Conservation (phyloP, 2,113 vertebrate genomes). For the Melanostigma gelatinosum region DNA sequence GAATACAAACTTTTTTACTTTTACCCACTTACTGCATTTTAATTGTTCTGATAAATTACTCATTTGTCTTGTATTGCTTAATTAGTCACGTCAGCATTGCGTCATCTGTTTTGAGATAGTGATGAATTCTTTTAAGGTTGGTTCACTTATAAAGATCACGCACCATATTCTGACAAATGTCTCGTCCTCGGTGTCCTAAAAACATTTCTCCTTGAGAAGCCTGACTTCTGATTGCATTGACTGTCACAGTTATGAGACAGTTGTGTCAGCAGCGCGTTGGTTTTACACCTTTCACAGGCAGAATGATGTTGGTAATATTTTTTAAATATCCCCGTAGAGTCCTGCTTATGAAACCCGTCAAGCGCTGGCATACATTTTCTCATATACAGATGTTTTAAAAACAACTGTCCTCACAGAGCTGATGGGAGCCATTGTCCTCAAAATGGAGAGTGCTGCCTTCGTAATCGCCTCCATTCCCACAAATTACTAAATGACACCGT, state of each 20-base stretch:
- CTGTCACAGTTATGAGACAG: background rate
- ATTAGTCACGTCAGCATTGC: background rate
- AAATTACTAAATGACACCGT: constrained; percentile 22
- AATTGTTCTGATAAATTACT: background rate
- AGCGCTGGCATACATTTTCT: background rate
- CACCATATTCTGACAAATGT: background rate
- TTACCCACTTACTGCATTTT: background rate
- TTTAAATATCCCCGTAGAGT: background rate
- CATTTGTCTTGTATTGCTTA: background rate
- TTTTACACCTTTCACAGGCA: background rate
- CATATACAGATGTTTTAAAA: background rate
- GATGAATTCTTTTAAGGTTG: background rate
- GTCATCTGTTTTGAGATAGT: background rate
- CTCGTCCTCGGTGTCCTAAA: background rate
- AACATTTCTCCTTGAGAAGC: background rate
- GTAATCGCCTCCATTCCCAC: constrained; percentile 19
- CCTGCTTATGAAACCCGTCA: background rate
- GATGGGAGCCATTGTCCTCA: background rate
- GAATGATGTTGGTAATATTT: background rate
- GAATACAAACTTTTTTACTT: background rate
- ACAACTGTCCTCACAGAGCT: background rate
- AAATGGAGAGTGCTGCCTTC: background rate
- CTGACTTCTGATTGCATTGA: background rate
- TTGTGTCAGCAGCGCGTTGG: background rate
- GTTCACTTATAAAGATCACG: background rate